These are phyloP conservation scores for Pseudorhombus dupliciocellatus DNA, from an alignment of 2,113 vertebrate species.

Conservation along the genomic window DNA sequence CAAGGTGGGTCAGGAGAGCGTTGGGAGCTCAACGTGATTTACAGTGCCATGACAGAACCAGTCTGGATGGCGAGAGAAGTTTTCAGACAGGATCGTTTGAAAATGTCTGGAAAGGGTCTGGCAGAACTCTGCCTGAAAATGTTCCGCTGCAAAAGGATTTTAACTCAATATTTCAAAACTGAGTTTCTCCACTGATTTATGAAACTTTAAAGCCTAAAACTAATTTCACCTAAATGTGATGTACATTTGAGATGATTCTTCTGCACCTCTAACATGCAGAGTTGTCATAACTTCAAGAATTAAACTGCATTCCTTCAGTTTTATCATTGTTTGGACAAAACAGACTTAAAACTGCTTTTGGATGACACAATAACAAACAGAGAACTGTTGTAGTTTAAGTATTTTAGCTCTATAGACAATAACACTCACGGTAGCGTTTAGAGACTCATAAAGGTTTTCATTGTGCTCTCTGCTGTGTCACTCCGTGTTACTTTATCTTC, in stretches of 20 bases:
- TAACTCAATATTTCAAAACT: too few species aligned
- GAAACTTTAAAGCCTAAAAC: too few species aligned
- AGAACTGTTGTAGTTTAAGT: neutral
- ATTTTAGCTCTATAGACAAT: neutral
- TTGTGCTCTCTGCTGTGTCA: neutral
- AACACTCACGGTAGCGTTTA: too few species aligned
- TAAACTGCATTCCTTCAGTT: neutral
- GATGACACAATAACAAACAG: neutral
- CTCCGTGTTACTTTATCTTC: neutral
- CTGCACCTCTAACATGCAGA: neutral
- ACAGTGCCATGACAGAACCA: too few species aligned
- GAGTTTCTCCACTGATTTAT: too few species aligned
- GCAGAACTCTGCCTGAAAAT: too few species aligned
- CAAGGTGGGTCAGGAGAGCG: constrained; percentile 70
- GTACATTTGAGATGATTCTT: neutral
- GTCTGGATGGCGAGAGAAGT: too few species aligned
- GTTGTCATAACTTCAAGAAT: neutral
- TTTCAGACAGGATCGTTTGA: too few species aligned
- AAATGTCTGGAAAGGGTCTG: too few species aligned
- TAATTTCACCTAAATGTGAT: too few species aligned
- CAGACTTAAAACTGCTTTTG: neutral
- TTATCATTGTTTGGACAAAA: constrained; percentile 1
- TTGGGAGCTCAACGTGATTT: neutral
- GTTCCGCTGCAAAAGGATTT: too few species aligned
- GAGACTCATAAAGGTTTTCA: constrained; percentile 23